These are phyloP conservation scores for Protosalanx chinensis DNA, from an alignment of 2,797 vertebrate species.

Conservation along the genomic window DNA sequence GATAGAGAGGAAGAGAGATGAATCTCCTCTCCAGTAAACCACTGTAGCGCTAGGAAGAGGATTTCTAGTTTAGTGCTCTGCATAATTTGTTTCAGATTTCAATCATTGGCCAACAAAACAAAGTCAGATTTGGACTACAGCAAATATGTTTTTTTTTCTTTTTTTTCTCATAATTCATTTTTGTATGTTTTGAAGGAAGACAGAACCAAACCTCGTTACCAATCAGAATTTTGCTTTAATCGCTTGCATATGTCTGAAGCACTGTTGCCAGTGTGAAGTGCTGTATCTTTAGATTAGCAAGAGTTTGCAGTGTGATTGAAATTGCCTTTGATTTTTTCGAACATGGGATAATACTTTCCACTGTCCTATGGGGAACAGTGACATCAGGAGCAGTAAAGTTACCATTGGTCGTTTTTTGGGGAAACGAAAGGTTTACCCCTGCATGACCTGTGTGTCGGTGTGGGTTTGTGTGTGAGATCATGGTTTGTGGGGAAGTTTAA, in stretches of 20 bases:
- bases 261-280: constrained; percentile 26
- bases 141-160: constrained; percentile 5
- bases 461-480: not conserved
- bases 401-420: constrained; percentile 31
- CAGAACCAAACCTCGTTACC: constrained; percentile 9
- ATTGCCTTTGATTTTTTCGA: constrained; percentile 50
- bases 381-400: constrained; percentile 52
- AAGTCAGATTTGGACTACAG: constrained; percentile 14
- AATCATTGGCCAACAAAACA: constrained; percentile 33
- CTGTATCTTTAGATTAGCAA: constrained; percentile 23
- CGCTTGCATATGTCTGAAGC: constrained; percentile 27
- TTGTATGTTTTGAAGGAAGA: constrained; percentile 26
- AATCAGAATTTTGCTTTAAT: constrained; percentile 31
- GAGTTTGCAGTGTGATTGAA: constrained; percentile 37
- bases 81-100: constrained; percentile 66
- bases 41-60: constrained; percentile 53
- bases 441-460: constrained; percentile 21
- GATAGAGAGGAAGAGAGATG: constrained; percentile 54
- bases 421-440: constrained; percentile 19
- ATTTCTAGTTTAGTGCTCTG: constrained; percentile 50
- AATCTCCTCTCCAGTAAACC: constrained; percentile 61
- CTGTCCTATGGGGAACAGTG: constrained; percentile 25
- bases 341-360: constrained; percentile 42
- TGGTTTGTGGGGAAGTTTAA: constrained; percentile 25
- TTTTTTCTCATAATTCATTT: constrained; percentile 23